Base-by-base conservation (phyloP, 2,797 vertebrate species). In the Karalla daura region DNA sequence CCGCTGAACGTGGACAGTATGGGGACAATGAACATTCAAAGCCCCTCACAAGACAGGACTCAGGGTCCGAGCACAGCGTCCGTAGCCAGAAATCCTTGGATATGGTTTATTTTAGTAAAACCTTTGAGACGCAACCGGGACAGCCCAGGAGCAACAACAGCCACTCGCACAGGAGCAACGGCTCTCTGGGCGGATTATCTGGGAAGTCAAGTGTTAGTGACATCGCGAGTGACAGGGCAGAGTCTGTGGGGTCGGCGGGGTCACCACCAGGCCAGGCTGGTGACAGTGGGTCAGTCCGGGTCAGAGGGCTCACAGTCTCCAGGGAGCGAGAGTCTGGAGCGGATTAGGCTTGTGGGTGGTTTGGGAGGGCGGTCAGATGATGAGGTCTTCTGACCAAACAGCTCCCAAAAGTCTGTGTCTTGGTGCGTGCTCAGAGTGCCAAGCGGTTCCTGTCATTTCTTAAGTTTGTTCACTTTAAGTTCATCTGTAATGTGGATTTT, bases 191-290 rank as follows among this genome's bases (percentile, higher is more conserved):
- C 33, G 67, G 67, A 39, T 58, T 56, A 5, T 85, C 82, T 0
- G 41, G 27, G 30, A 83, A 68, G 27, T 88, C 81, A 1, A 87
- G 85, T 23, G 9, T 78, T 10, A 80, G 87, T 70, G 87, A 91
- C 33, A 53, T 81, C 37, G 62, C 74, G 20, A 89, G 86, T 66
- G 81, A 88, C 36, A 70, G 62, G 32, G 64, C 63, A 7, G 87
- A 68, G 61, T 90, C 86, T 28, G 65, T 68, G 9, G 64, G 35
- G 27, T 88, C 85, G 14, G 28, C 5, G 1, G 64, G 61, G 39
- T 90, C 79, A 17, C 43, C 51, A 30, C 37, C 63, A 56, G 2
- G 52, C 59, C 18, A 53, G 41, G 41, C 44, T 46, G 2, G 43
- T 62, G 32, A 51, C 63, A 6, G 45, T 36, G 5, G 52, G 69